Percentiles rank a stretch among this genome's conserved stretches.
Conservation (phyloP, 1,140 invertebrate genomes). For the Bombus ignitus region DNA sequence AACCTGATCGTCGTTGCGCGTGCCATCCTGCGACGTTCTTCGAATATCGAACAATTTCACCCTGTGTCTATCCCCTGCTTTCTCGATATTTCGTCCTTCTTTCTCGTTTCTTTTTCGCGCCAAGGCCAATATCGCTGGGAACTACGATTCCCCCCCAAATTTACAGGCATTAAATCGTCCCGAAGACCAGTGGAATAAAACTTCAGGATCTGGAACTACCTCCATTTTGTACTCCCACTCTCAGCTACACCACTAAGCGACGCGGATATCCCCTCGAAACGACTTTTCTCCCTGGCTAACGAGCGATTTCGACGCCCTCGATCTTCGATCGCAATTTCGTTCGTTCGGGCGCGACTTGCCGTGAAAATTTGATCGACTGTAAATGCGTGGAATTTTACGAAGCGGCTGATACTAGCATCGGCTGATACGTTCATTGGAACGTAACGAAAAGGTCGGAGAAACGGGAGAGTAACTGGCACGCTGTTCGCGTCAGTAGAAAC, state of each 20-base stretch:
- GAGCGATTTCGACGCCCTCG: conserved; percentile 62
- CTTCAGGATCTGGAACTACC: conserved; percentile 8
- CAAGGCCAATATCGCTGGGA: background rate
- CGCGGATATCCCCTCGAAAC: conserved; percentile 50
- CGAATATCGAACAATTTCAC: conserved; percentile 61
- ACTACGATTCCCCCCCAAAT: conserved; percentile 25
- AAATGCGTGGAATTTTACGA: conserved; percentile 28
- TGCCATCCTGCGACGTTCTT: conserved; percentile 38
- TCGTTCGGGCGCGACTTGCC: conserved; percentile 26
- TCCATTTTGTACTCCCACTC: conserved; percentile 6
- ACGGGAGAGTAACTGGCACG: background rate
- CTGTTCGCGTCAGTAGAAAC: background rate
- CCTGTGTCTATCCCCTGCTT: background rate
- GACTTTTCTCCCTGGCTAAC: conserved; percentile 58
- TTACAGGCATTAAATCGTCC: conserved; percentile 58
- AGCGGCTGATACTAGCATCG: background rate
- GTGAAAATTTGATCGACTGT: conserved; percentile 58
- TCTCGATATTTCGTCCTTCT: background rate
- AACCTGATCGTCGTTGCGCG: conserved; percentile 30
- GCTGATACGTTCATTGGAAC: background rate
- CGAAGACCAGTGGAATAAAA: conserved; percentile 53
- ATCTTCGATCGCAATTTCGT: conserved; percentile 31
- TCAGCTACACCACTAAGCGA: background rate
- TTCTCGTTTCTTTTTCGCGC: background rate
- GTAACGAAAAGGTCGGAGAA: background rate